phyloP scores from a whole-genome alignment of 2,113 vertebrate species.

The Physeter macrocephalus region DNA sequence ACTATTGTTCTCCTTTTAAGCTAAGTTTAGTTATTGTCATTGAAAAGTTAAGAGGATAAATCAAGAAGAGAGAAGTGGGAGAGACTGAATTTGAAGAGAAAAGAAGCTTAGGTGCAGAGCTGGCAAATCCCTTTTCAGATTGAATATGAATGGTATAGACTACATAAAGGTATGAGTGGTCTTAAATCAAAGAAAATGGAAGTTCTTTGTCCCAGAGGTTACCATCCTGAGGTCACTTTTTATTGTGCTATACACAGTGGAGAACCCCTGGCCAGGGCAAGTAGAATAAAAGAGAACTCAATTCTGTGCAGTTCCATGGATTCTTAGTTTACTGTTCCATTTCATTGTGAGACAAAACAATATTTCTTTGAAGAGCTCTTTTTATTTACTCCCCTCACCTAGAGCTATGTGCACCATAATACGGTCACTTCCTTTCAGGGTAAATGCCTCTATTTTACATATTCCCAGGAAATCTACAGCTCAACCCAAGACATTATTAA shows the following conservation, averaged over 20 bases:
- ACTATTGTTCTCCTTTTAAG: neutral
- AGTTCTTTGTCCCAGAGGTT: neutral
- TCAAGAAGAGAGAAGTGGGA: neutral
- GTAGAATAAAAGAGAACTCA: neutral
- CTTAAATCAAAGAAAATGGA: neutral
- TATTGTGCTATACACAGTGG: neutral
- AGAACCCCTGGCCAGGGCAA: neutral
- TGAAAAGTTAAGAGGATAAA: neutral
- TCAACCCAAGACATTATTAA: neutral
- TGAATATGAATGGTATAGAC: neutral
- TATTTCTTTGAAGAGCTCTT: neutral
- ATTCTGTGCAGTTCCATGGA: neutral
- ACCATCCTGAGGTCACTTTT: neutral
- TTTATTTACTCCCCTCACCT: neutral
- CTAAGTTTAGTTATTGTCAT: neutral
- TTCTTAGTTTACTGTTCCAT: neutral
- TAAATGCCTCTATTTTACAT: neutral
- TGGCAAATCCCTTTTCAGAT: neutral
- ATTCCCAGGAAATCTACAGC: neutral
- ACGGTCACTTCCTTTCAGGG: neutral
- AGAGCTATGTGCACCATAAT: neutral
- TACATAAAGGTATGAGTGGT: neutral
- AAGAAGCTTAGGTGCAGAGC: neutral
- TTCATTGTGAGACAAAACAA: neutral
- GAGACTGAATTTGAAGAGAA: neutral